Conservation (phyloP, 1,140 invertebrate genomes). For the Heliconius nattereri region DNA sequence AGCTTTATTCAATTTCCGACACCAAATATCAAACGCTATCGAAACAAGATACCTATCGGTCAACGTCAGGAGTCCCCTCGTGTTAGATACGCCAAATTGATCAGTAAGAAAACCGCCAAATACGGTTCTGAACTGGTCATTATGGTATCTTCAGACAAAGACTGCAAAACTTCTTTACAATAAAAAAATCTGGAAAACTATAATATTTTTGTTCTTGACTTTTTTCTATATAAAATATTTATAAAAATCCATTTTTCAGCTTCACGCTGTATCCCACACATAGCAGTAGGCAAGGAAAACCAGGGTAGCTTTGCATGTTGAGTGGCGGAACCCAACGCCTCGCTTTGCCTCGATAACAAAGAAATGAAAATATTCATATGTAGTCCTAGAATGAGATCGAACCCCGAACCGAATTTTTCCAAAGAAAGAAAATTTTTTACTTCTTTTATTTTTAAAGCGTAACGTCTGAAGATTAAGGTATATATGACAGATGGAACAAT, state of each 20-base stretch:
- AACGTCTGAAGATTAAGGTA: background rate
- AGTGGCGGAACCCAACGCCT: too few relatives aligned
- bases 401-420: too few relatives aligned
- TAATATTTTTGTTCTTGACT: background rate
- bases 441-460: background rate
- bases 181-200: background rate
- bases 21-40: slow-evolving; percentile 29
- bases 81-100: slow-evolving; percentile 20
- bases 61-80: slow-evolving; percentile 21
- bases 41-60: slow-evolving; percentile 29
- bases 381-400: too few relatives aligned
- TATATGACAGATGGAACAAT: slow-evolving; percentile 22
- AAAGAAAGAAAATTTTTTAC: too few relatives aligned
- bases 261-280: too few relatives aligned
- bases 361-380: too few relatives aligned
- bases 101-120: background rate
- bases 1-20: slow-evolving; percentile 21
- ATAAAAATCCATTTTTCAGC: background rate
- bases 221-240: too few relatives aligned
- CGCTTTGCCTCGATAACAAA: too few relatives aligned
- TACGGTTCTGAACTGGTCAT: background rate
- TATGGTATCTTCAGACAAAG: background rate
- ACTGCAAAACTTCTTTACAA: background rate
- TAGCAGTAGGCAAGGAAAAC: too few relatives aligned
- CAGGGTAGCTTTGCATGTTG: too few relatives aligned